phyloP scores from a whole-genome alignment of 1,140 invertebrate genomes.

The Cheumatopsyche charites region DNA sequence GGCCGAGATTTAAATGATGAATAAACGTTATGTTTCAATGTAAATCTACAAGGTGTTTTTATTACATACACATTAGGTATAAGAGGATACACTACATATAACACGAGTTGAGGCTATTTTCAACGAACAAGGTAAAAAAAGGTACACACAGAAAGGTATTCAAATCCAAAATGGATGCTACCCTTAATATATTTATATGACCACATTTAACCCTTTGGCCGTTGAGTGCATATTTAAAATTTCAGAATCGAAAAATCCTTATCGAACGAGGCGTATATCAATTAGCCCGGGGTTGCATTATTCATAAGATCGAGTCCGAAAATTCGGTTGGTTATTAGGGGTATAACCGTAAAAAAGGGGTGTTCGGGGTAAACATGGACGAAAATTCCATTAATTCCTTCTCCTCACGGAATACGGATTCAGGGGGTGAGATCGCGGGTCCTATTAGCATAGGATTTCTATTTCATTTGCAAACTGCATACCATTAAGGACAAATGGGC shows the following conservation, averaged over 20 bases:
- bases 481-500: slow-evolving; percentile 52
- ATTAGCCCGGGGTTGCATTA: slow-evolving; percentile 15
- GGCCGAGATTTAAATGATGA: slow-evolving; percentile 48
- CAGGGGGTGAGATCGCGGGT: not conserved
- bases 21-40: slow-evolving; percentile 50
- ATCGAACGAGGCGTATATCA: slow-evolving; percentile 22
- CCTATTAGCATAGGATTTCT: slow-evolving; percentile 66
- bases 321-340: slow-evolving; percentile 18
- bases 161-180: too few relatives aligned
- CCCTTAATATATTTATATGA: too few relatives aligned
- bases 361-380: slow-evolving; percentile 41
- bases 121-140: too few relatives aligned
- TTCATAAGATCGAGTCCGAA: slow-evolving; percentile 15
- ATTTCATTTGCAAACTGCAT: slow-evolving; percentile 69
- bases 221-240: not conserved
- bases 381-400: slow-evolving; percentile 47
- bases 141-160: too few relatives aligned
- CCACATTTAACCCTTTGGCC: not conserved
- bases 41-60: slow-evolving; percentile 48
- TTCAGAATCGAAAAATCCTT: not conserved
- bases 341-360: slow-evolving; percentile 41
- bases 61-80: slow-evolving; percentile 33
- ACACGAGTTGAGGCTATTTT: too few relatives aligned
- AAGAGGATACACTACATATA: too few relatives aligned
- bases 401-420: slow-evolving; percentile 50